Conservation (phyloP, 2,113 vertebrate genomes). For the Callaeas wilsoni region DNA sequence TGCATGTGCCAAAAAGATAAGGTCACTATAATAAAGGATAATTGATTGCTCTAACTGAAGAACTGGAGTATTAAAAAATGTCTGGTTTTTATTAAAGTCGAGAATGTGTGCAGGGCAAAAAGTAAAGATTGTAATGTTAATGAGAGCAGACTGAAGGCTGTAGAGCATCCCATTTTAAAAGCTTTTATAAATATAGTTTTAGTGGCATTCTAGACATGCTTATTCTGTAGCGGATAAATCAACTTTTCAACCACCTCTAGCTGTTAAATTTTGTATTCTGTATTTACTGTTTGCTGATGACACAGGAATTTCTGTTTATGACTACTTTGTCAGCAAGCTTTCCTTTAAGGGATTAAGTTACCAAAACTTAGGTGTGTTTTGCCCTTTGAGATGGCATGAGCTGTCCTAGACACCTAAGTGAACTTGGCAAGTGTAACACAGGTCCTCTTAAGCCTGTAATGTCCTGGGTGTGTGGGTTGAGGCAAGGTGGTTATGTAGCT, state of each 20-base stretch:
- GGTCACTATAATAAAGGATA: background rate
- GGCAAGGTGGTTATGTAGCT: background rate
- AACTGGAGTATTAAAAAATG: background rate
- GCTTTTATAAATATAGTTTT: background rate
- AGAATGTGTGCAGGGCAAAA: background rate
- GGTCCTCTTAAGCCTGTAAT: background rate
- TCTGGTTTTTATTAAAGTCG: background rate
- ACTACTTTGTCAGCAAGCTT: background rate
- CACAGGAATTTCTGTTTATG: background rate
- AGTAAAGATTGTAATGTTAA: background rate
- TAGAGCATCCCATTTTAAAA: background rate
- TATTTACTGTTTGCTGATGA: background rate
- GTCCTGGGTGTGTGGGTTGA: background rate
- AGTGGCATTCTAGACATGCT: background rate
- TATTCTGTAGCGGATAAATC: background rate
- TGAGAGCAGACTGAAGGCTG: background rate
- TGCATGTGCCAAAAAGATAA: background rate
- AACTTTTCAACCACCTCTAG: background rate
- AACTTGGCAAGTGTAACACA: background rate
- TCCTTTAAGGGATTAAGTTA: background rate
- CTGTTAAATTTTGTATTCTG: background rate
- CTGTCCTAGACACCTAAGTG: background rate
- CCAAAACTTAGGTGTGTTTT: background rate
- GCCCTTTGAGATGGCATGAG: background rate
- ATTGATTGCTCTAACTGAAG: background rate